Evolutionary conservation across 2,113 vertebrate species (phyloP).

Genomic region (Corythornis vintsioides): DNA sequence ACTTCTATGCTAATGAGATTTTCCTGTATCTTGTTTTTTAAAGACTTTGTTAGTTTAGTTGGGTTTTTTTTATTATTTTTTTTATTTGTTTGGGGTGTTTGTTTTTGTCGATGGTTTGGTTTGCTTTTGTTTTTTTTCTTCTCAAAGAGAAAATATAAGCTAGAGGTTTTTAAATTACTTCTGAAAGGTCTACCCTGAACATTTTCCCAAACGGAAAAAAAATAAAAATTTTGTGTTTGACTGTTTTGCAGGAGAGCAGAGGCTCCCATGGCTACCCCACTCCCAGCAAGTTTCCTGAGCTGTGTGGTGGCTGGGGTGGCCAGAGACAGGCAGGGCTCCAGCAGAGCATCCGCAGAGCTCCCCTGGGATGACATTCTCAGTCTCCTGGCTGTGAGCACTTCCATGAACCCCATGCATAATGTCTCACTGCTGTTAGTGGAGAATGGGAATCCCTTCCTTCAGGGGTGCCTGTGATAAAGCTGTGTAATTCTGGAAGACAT

Average conservation of each 20-base stretch:
- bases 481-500: not conserved
- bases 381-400: not conserved
- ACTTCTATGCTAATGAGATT: not conserved
- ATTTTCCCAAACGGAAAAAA: not conserved
- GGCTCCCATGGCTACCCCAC: accelerated
- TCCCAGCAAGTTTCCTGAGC: not conserved
- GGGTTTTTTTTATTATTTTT: no score
- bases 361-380: accelerated
- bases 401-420: not conserved
- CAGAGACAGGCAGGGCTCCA: not conserved
- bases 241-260: not conserved
- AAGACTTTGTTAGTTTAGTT: not conserved
- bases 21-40: not conserved
- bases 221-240: not conserved
- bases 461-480: not conserved
- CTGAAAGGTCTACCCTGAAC: not conserved
- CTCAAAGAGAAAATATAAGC: not conserved
- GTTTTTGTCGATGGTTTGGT: no score
- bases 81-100: no score
- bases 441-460: not conserved
- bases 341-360: not conserved
- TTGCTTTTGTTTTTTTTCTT: no score
- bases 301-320: not conserved
- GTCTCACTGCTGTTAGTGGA: not conserved
- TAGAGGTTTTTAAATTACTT: not conserved